Percentiles rank a stretch among this genome's conserved stretches.
Conservation (phyloP, 2,113 vertebrate species). For the Oncorhynchus clarkii region DNA sequence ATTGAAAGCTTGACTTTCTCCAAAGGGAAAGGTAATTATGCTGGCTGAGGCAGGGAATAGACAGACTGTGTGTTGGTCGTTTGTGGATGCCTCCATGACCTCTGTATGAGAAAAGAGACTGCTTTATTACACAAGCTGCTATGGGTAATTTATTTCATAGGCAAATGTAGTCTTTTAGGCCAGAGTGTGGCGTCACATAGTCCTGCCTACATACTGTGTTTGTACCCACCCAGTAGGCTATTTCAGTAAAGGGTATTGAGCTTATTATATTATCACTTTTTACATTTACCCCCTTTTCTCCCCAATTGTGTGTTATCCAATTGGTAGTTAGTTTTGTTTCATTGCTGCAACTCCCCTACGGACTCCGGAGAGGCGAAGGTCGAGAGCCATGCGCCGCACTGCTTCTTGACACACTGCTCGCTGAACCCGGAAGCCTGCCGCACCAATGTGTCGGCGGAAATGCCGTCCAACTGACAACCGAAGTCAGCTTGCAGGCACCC, state of each 20-base stretch:
- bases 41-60: constrained; percentile 21
- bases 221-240: background rate
- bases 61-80: constrained; percentile 36
- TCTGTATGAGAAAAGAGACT: constrained; percentile 24
- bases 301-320: too few relatives aligned
- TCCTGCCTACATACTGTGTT: background rate
- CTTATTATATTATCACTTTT: too few relatives aligned
- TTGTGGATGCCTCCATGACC: constrained; percentile 21
- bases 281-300: too few relatives aligned
- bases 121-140: constrained; percentile 28
- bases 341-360: too few relatives aligned
- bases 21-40: constrained; percentile 56
- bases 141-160: constrained; percentile 26
- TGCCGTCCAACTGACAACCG: too few relatives aligned
- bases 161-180: constrained; percentile 4
- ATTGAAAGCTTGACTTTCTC: constrained; percentile 64
- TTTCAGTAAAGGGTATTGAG: background rate
- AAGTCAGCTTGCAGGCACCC: too few relatives aligned
- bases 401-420: too few relatives aligned
- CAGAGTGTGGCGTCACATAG: background rate
- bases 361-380: too few relatives aligned
- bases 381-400: too few relatives aligned
- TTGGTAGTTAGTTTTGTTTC: too few relatives aligned
- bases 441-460: too few relatives aligned
- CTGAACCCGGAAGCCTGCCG: too few relatives aligned